Percentiles rank a stretch among this genome's conserved stretches.
phyloP scores from a whole-genome alignment of 2,113 vertebrate species.

The Gallinago paraguaiae region DNA sequence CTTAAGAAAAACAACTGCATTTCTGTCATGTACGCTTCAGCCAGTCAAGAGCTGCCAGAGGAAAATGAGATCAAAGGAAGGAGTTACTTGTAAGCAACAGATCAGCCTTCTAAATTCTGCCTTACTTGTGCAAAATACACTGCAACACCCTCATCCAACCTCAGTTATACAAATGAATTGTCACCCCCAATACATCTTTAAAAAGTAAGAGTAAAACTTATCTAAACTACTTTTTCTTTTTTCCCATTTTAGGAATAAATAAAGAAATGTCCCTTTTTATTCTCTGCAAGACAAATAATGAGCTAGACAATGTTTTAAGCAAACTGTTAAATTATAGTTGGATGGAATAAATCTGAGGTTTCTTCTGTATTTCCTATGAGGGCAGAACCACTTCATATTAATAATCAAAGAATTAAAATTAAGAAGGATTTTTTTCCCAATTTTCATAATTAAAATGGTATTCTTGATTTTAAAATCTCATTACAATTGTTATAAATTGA shows the following conservation, averaged over 20 bases:
- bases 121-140: not conserved
- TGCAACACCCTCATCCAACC: not conserved
- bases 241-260: not conserved
- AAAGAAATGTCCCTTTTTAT: not conserved
- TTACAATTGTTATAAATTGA: not conserved
- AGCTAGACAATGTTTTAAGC: not conserved
- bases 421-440: not conserved
- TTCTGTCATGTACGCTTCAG: not conserved
- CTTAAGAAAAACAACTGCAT: not conserved
- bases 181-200: not conserved
- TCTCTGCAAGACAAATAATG: not conserved
- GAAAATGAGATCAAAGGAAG: conserved; percentile 29
- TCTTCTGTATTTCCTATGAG: not conserved
- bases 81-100: not conserved
- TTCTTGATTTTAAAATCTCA: not conserved
- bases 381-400: not conserved
- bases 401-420: not conserved
- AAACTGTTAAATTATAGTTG: not conserved
- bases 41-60: not conserved
- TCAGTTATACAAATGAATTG: not conserved
- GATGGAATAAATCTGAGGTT: not conserved
- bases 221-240: not conserved
- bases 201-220: not conserved
- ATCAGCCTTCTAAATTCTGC: not conserved
- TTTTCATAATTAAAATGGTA: not conserved